A percentile compares a stretch with the other conserved stretches of the same genome.
phyloP scores from a whole-genome alignment of 2,113 vertebrate genomes.

The Tiliqua scincoides region DNA sequence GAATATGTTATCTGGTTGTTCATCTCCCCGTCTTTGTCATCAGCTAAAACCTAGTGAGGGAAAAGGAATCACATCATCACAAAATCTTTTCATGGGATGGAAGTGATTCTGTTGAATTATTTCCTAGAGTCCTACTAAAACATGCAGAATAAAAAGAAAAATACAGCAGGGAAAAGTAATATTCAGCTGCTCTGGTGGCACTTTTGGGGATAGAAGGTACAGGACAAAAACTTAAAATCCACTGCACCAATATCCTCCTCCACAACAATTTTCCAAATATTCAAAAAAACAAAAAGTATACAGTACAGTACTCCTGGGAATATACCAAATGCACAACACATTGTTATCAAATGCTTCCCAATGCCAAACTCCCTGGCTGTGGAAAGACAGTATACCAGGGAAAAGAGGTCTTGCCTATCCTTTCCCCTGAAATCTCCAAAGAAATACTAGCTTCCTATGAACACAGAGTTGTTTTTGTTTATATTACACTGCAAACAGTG shows the following conservation, averaged over 20 bases:
- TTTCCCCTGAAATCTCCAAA: not conserved
- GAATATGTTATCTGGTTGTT: slow-evolving; percentile 90
- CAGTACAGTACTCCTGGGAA: not conserved
- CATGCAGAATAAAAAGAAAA: not conserved
- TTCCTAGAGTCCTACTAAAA: not conserved
- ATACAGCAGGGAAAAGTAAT: not conserved
- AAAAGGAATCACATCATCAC: not conserved
- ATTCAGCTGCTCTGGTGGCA: no score
- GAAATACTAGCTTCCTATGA: not conserved
- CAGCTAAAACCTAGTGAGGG: slow-evolving; percentile 84
- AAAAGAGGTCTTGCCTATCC: not conserved
- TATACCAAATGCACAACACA: no score
- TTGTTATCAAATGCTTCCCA: not conserved
- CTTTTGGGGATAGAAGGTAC: no score
- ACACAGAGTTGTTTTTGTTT: not conserved
- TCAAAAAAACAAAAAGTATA: not conserved
- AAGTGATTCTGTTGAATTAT: not conserved
- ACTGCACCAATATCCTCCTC: not conserved
- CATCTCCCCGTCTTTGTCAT: slow-evolving; percentile 86
- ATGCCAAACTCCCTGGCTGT: not conserved
- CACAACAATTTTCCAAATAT: not conserved
- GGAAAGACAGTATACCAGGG: not conserved
- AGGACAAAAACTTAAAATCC: not conserved
- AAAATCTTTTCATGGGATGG: not conserved
- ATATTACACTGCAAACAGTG: not conserved